A percentile compares a stretch with the other conserved stretches of the same genome.
phyloP scores from a whole-genome alignment of 2,888 invertebrate species.

The Therioaphis trifolii region DNA sequence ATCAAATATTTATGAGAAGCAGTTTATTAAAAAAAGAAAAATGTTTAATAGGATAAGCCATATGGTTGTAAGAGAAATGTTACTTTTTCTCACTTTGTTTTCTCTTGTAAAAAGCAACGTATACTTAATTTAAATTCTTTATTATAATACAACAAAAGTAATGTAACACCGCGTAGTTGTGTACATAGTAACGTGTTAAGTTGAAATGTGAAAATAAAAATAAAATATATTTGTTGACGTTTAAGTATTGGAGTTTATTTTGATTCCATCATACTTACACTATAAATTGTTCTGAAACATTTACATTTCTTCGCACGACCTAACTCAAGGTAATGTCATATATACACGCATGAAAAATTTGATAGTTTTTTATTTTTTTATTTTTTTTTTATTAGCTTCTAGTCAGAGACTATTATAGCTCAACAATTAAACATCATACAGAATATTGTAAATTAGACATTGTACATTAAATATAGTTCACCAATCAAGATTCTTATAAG shows the following conservation, averaged over 20 bases:
- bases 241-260: slow-evolving; percentile 20
- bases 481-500: too few species aligned
- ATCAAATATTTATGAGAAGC: too few species aligned
- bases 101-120: slow-evolving; percentile 20
- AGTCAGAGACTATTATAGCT: too few species aligned
- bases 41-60: slow-evolving; percentile 3
- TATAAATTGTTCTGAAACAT: neutral
- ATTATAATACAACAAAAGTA: neutral
- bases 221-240: slow-evolving; percentile 43
- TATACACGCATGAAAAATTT: too few species aligned
- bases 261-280: too few species aligned
- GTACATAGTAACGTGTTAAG: slow-evolving; percentile 37
- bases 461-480: too few species aligned
- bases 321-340: neutral
- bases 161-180: slow-evolving; percentile 15
- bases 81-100: neutral
- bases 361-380: too few species aligned
- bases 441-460: too few species aligned
- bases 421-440: too few species aligned
- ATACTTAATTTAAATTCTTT: neutral
- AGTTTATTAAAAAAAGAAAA: too few species aligned
- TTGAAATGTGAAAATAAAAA: slow-evolving; percentile 25
- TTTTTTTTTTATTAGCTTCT: too few species aligned
- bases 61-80: slow-evolving; percentile 3
- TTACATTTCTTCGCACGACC: too few species aligned